A percentile compares a stretch with the other conserved stretches of the same genome.
Evolutionary conservation across 2,888 invertebrate species (phyloP).

Genomic region (Archips xylosteana): DNA sequence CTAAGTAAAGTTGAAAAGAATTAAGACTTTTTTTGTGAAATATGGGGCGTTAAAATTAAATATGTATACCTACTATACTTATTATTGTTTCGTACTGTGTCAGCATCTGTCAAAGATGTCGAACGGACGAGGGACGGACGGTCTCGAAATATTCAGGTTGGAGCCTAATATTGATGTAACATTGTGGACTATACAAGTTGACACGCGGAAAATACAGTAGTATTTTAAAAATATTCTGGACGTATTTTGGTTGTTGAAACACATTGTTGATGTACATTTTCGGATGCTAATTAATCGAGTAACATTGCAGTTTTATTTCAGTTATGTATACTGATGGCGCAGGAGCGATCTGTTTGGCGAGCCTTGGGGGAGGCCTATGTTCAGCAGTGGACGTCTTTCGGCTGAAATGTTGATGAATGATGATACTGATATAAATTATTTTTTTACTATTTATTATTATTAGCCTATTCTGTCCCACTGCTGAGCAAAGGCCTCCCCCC

Average conservation of each 20-base stretch:
- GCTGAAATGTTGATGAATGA: too few species aligned
- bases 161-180: background rate
- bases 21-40: background rate
- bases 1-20: constrained; percentile 12
- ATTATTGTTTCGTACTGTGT: background rate
- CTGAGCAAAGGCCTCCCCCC: too few species aligned
- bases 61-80: background rate
- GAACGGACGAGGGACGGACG: constrained; percentile 8
- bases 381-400: too few species aligned
- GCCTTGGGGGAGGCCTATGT: too few species aligned
- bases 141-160: background rate
- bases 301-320: too few species aligned
- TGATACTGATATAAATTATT: too few species aligned
- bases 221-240: background rate
- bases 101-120: constrained; percentile 3
- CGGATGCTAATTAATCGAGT: too few species aligned
- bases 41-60: background rate
- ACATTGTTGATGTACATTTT: too few species aligned
- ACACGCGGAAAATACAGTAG: background rate
- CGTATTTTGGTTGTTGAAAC: background rate
- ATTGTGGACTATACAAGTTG: background rate
- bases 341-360: too few species aligned
- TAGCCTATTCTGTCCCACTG: too few species aligned
- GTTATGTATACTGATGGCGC: too few species aligned
- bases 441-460: too few species aligned